A percentile compares a stretch with the other conserved stretches of the same genome.
phyloP scores from a whole-genome alignment of 2,888 invertebrate species.

The Scaptodrosophila latifasciaeformis region DNA sequence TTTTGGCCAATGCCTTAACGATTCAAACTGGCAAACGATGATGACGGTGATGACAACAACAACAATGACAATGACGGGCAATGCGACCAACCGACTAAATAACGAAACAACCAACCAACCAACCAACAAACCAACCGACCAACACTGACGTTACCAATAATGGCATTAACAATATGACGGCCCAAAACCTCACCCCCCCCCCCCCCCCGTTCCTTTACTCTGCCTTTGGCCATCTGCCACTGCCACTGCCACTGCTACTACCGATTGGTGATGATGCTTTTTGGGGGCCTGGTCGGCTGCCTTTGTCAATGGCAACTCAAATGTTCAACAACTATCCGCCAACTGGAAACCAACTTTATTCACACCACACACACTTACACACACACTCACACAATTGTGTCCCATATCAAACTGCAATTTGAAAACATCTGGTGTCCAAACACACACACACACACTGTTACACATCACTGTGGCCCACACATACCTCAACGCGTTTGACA shows the following conservation, averaged over 20 bases:
- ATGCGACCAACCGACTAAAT: not conserved
- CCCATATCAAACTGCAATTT: constrained; percentile 41
- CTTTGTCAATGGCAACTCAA: constrained; percentile 10
- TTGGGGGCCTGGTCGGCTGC: not conserved
- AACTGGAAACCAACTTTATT: constrained; percentile 12
- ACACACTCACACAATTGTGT: constrained; percentile 9
- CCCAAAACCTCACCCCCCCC: not conserved
- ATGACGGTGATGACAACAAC: constrained; percentile 17
- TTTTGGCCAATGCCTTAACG: constrained; percentile 8
- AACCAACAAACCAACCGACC: no score
- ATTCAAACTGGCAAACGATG: constrained; percentile 24
- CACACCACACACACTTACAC: constrained; percentile 1
- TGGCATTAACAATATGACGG: constrained; percentile 39
- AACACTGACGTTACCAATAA: constrained; percentile 33
- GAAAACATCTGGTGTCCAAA: constrained; percentile 33
- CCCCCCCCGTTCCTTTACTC: constrained; percentile 15
- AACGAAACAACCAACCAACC: no score
- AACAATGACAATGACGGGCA: constrained; percentile 31
- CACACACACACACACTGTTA: constrained; percentile 8
- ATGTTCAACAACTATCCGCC: constrained; percentile 5
- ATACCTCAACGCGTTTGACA: constrained; percentile 26
- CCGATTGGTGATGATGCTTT: constrained; percentile 9
- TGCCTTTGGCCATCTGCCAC: constrained; percentile 4
- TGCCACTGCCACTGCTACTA: constrained; percentile 13
- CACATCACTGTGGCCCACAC: no score